Evolutionary conservation across 2,113 vertebrate species (phyloP).

Genomic region (Serinus canaria): DNA sequence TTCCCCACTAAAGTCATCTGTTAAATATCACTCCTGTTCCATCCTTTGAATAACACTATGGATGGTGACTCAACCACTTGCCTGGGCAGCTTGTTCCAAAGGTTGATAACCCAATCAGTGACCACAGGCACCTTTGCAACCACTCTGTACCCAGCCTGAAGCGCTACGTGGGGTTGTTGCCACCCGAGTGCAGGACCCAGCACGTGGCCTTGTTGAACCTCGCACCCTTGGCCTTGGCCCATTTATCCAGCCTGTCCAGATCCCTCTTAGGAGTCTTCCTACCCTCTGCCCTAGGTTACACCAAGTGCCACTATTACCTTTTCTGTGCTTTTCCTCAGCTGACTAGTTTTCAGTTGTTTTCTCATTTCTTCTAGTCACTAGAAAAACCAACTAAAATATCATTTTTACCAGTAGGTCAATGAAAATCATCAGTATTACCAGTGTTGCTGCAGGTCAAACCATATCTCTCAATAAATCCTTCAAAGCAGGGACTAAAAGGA

Average conservation of each 20-base stretch:
- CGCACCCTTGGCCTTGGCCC: not conserved
- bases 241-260: not conserved
- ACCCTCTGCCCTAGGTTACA: not conserved
- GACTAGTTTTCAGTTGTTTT: not conserved
- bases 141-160: not conserved
- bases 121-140: not conserved
- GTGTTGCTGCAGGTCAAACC: not conserved
- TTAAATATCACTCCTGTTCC: not conserved
- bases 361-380: not conserved
- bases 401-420: not conserved
- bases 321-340: not conserved
- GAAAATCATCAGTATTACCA: not conserved
- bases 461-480: not conserved
- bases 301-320: not conserved
- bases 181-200: not conserved
- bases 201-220: fast-evolving
- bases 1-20: not conserved
- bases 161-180: fast-evolving
- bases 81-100: not conserved
- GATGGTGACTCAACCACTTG: not conserved
- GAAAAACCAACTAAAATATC: not conserved
- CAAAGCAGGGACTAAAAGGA: not conserved
- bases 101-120: not conserved
- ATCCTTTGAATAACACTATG: not conserved
- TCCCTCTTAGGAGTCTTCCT: not conserved